phyloP scores from a whole-genome alignment of 2,888 invertebrate genomes.

The Sinohyriopsis cumingii region DNA sequence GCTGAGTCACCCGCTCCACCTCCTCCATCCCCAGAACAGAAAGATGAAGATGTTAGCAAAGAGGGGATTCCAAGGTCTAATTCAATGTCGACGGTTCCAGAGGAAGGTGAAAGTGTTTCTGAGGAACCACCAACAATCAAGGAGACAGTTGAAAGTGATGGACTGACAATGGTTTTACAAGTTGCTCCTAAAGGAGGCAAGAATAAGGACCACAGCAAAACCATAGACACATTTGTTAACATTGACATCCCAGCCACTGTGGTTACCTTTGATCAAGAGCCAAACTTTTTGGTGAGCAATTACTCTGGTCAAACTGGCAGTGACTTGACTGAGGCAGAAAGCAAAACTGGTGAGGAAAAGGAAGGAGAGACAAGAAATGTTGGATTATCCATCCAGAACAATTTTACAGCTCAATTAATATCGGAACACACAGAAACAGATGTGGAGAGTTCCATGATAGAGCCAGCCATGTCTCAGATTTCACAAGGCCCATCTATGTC shows the following conservation, averaged over 20 bases:
- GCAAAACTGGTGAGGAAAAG: neutral
- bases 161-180: constrained; percentile 39
- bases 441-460: constrained; percentile 24
- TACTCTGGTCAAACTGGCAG: too few species aligned
- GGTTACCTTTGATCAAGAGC: neutral
- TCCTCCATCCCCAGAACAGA: constrained; percentile 63
- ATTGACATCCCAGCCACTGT: constrained; percentile 56
- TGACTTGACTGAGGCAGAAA: too few species aligned
- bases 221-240: constrained; percentile 55
- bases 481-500: constrained; percentile 32
- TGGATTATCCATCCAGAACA: constrained; percentile 43
- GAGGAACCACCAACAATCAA: constrained; percentile 5
- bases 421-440: constrained; percentile 29
- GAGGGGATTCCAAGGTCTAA: constrained; percentile 19
- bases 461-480: constrained; percentile 34
- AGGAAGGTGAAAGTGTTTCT: constrained; percentile 33
- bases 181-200: constrained; percentile 39
- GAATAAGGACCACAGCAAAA: constrained; percentile 23
- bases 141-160: constrained; percentile 26
- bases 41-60: constrained; percentile 29
- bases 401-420: constrained; percentile 25
- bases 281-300: constrained; percentile 10
- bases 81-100: constrained; percentile 52
- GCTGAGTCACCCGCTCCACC: constrained; percentile 62
- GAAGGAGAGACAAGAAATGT: constrained; percentile 23